phyloP scores from a whole-genome alignment of 2,797 vertebrate species.

The Tarsius wallacei region DNA sequence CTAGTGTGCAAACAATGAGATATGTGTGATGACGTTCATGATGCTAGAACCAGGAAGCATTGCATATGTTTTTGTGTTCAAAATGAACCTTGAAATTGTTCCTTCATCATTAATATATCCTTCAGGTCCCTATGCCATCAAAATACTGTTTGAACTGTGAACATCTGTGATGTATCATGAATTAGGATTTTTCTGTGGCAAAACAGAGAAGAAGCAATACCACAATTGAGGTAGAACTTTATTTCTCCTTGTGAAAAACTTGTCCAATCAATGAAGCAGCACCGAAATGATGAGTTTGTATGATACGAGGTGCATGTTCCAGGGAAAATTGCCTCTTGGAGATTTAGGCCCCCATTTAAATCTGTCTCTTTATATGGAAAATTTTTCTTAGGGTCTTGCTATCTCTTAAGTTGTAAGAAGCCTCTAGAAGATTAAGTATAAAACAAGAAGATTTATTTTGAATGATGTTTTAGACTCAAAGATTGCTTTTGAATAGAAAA shows the following conservation, averaged over 20 bases:
- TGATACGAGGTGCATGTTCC: background rate
- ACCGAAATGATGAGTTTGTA: background rate
- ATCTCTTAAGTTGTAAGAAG: background rate
- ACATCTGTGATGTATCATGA: background rate
- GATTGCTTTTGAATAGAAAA: background rate
- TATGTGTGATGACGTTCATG: background rate
- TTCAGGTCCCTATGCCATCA: background rate
- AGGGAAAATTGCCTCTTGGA: background rate
- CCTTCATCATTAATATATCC: background rate
- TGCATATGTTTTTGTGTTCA: background rate
- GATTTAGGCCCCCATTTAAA: background rate
- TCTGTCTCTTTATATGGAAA: background rate
- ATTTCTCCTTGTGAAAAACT: background rate
- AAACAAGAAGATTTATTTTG: background rate
- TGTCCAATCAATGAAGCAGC: background rate
- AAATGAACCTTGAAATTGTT: background rate
- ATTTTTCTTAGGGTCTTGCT: background rate
- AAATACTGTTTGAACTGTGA: background rate
- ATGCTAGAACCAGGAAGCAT: background rate
- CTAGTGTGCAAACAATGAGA: background rate
- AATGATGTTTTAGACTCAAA: background rate
- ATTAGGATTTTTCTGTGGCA: background rate
- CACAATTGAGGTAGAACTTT: background rate
- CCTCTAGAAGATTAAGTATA: background rate
- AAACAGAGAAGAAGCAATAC: background rate